Evolutionary conservation across 2,113 vertebrate genomes (phyloP).

Genomic region (Rhegmatorhina hoffmannsi): DNA sequence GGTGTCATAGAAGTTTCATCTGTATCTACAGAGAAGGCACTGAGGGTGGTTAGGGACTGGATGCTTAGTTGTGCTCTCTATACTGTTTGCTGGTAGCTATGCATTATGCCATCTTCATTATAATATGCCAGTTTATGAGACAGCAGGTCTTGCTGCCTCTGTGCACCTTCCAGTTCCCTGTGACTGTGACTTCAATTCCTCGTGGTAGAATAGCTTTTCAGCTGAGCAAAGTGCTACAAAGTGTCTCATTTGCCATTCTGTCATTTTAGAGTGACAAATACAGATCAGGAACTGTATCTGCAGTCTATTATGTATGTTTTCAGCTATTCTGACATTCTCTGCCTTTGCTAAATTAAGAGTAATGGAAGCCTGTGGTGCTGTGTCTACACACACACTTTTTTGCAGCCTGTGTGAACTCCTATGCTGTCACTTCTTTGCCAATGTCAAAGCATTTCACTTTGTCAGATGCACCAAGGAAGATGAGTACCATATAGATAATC

Average conservation of each 20-base stretch:
- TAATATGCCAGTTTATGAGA: neutral
- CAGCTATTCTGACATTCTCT: neutral
- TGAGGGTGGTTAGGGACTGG: neutral
- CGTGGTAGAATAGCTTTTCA: neutral
- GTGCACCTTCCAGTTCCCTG: neutral
- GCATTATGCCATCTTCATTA: neutral
- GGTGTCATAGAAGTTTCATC: neutral
- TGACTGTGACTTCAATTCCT: neutral
- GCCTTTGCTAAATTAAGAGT: neutral
- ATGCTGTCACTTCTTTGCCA: neutral
- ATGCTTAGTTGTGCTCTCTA: neutral
- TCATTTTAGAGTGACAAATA: constrained; percentile 8
- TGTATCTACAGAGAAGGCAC: neutral
- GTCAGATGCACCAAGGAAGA: neutral
- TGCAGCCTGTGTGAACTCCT: neutral
- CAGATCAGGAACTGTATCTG: neutral
- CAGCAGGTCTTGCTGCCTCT: neutral
- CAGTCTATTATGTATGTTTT: neutral
- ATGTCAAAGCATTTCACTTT: neutral
- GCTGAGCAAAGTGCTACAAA: neutral
- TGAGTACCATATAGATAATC: neutral
- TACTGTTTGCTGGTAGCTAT: neutral
- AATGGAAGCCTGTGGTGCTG: neutral
- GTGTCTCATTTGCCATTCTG: neutral
- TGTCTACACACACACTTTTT: neutral